Percentiles rank a stretch among this genome's conserved stretches.
These are phyloP conservation scores for Andrena trimmerana DNA, from an alignment of 2,888 invertebrate genomes.

Conservation along the genomic window DNA sequence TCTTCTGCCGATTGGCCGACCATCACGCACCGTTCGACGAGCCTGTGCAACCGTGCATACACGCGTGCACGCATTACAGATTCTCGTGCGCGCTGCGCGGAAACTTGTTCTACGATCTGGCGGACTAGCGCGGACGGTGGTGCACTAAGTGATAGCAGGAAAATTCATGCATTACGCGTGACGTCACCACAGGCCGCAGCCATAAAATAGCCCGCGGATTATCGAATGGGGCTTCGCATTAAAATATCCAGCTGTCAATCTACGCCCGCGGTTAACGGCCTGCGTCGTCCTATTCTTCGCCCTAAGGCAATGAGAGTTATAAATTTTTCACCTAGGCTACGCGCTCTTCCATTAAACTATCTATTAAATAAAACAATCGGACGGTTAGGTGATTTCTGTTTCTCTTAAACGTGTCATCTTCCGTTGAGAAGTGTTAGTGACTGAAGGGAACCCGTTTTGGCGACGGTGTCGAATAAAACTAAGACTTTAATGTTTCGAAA, in stretches of 20 bases:
- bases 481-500: constrained; percentile 13
- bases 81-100: background rate
- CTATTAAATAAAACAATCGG: background rate
- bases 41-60: background rate
- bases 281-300: constrained; percentile 5
- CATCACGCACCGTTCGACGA: background rate
- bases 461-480: background rate
- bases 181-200: constrained; percentile 78
- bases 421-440: background rate
- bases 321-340: background rate
- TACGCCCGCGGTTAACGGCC: constrained; percentile 51
- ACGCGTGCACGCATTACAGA: background rate
- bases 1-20: constrained; percentile 36
- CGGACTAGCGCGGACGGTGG: constrained; percentile 8
- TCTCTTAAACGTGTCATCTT: background rate
- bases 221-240: constrained; percentile 83
- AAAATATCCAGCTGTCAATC: constrained; percentile 83
- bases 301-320: constrained; percentile 8
- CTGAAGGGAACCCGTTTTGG: background rate
- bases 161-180: constrained; percentile 73
- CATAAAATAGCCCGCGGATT: constrained; percentile 83
- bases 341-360: background rate
- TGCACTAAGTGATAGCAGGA: constrained; percentile 50
- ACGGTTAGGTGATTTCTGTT: background rate
- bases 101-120: background rate